phyloP scores from a whole-genome alignment of 2,888 invertebrate genomes.

The Magallana nippona region DNA sequence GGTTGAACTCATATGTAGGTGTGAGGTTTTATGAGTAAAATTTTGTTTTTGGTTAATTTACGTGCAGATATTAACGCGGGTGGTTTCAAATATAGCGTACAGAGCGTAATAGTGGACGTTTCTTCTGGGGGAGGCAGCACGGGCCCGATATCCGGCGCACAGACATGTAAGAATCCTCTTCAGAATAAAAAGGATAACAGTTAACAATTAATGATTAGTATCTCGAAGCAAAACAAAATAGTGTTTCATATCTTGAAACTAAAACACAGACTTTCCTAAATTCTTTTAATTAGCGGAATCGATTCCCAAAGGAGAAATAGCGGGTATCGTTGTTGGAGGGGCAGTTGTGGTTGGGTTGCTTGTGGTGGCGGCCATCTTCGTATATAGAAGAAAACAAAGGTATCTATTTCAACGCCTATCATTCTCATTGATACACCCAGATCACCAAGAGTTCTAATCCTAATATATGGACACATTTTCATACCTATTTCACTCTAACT shows the following conservation, averaged over 20 bases:
- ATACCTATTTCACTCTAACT: too few species aligned
- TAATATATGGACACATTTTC: too few species aligned
- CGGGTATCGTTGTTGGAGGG: conserved; percentile 53
- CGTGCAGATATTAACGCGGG: conserved; percentile 57
- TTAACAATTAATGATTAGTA: too few species aligned
- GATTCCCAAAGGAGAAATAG: conserved; percentile 49
- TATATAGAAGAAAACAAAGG: conserved; percentile 57
- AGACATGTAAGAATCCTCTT: conserved; percentile 24
- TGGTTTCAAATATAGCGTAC: conserved; percentile 58
- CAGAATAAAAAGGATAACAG: too few species aligned
- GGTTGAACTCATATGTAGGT: too few species aligned
- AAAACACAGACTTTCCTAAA: neutral
- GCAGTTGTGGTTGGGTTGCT: conserved; percentile 48
- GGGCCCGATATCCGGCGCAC: conserved; percentile 35
- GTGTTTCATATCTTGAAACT: too few species aligned
- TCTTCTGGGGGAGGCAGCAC: conserved; percentile 45
- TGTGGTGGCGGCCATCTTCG: conserved; percentile 49
- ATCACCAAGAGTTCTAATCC: too few species aligned
- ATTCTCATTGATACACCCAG: neutral
- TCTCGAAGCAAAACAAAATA: too few species aligned
- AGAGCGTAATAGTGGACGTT: conserved; percentile 48
- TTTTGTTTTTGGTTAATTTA: neutral
- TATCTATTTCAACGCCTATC: conserved; percentile 8
- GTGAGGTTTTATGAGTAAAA: neutral
- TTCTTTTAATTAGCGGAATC: neutral